Base-by-base conservation (phyloP, 1,140 invertebrate species). In the Paramacrobiotus metropolitanus region DNA sequence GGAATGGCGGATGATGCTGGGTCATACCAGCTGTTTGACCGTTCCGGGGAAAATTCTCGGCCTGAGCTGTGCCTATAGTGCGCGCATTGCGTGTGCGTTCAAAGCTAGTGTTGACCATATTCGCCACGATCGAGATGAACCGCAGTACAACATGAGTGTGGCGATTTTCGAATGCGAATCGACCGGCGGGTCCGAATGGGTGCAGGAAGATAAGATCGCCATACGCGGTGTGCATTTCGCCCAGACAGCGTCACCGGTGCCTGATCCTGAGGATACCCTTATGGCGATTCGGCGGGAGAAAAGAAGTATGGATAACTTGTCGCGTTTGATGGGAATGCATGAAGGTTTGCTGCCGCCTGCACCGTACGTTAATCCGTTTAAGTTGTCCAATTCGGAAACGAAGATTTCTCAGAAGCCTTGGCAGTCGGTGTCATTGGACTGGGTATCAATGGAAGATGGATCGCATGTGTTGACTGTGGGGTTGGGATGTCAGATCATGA, bases 161-260 rank as follows among this genome's bases (percentile, higher is more conserved):
- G 87, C 87, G n/a, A 93, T 99, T 64, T 97, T 94, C 75, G 94
- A 99, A 73, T 99, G 94, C 72, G 94, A 99, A 77, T 94, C 90
- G 65, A 94, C 90, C 29, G 94, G 94, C 62, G 93, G 78, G 21
- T 81, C 81, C n/a, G 92, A 97, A 71, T 98, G 94, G 94, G 80
- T 92, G n/a, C 73, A 93, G n/a, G 94, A 98, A 73, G 94, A 99
- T 68, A 92, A 68, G 0, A 73, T 77, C 60, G 69, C 71, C 48
- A 65, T 76, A 59, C 62, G 34, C 29, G 65, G 15, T 55, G 48
- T 55, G 15, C 48, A 55, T 15, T 55, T 55, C 24, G 48, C 48
- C 9, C 24, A 15, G 15, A 24, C 48, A 15, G 48, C 48, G 4
- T 55, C 48, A 24, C 48, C 48, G 4, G 15, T 55, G 15, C 48